Evolutionary conservation across 1,140 invertebrate species (phyloP), one percentile per base, ranked within the genome.

Genomic region (Drosophila ohnishii): DNA sequence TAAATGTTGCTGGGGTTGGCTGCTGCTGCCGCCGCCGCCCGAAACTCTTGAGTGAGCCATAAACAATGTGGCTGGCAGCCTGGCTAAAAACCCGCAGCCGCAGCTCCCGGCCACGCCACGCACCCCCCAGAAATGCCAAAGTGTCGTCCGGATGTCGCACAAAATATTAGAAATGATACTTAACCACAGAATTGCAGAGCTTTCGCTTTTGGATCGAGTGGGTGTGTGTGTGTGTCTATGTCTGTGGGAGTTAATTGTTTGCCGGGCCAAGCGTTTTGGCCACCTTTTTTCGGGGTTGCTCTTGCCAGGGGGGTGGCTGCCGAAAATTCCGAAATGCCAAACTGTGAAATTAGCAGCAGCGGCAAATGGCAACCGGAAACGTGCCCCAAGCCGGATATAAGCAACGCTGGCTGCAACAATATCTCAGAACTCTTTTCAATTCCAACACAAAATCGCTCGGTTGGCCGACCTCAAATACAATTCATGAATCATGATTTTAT

Each of bases 121-220:
- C 37, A 64, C 37, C 37, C 48, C 48, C 22, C n/a, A 57, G 22
- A 77, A 87, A 87, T 87, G 76, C 83, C 84, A 87, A 87, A 87
- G 80, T 87, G 80, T 87, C 84, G 83, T 85, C 83, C 77, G 83
- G 73, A 72, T 88, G 80, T 88, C 80, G 80, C 84, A 88, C 84
- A 88, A 86, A 86, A 88, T 88, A 88, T 88, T 88, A 89, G 84
- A 88, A 88, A 88, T 89, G 78, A 88, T 89, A 88, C 84, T 88
- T 88, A 88, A 80, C 84, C 84, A 88, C 81, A 88, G 84, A 88
- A 84, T 84, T 75, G 85, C 84, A 80, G 73, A 88, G 84, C 69
- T 88, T 88, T 88, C 40, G 56, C 57, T 44, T 67, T 22, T 55
- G 62, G 32, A 66, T 53, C 40, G 34, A 32, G 37, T n/a, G 37